phyloP scores from a whole-genome alignment of 2,888 invertebrate genomes.

The Meiosimyza decipiens region DNA sequence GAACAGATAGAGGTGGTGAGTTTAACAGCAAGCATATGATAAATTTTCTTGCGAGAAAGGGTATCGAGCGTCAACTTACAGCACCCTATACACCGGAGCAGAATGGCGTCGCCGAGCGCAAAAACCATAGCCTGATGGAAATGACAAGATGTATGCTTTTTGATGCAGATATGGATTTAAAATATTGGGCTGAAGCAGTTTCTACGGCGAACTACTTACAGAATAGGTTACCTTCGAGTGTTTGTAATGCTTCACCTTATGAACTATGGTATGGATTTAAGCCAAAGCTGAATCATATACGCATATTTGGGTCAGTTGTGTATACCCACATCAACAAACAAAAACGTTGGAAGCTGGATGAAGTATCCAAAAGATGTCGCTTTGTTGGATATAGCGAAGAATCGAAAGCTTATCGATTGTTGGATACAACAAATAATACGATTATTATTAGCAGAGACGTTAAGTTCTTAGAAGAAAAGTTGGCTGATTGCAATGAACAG shows the following conservation, averaged over 20 bases:
- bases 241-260: conserved; percentile 13
- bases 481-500: too few species aligned
- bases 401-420: conserved; percentile 2
- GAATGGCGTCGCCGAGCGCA: conserved; percentile 3
- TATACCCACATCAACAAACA: conserved; percentile 11
- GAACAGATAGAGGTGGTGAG: conserved; percentile 7
- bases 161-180: conserved; percentile 22
- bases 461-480: not conserved
- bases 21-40: not conserved
- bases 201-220: conserved; percentile 20
- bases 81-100: conserved; percentile 29
- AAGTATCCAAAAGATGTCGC: not conserved
- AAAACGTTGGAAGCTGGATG: not conserved
- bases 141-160: conserved; percentile 29
- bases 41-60: not conserved
- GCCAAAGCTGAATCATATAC: conserved; percentile 12
- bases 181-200: conserved; percentile 27
- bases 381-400: conserved; percentile 4
- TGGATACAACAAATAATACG: too few species aligned
- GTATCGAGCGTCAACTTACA: conserved; percentile 12
- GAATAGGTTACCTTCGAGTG: conserved; percentile 22
- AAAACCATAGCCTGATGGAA: not conserved
- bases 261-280: conserved; percentile 15
- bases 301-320: not conserved
- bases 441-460: too few species aligned